A percentile compares a stretch with the other conserved stretches of the same genome.
These are phyloP conservation scores for Cladopsammia gracilis DNA, from an alignment of 64 coral and sea anemone species.

Conservation along the genomic window DNA sequence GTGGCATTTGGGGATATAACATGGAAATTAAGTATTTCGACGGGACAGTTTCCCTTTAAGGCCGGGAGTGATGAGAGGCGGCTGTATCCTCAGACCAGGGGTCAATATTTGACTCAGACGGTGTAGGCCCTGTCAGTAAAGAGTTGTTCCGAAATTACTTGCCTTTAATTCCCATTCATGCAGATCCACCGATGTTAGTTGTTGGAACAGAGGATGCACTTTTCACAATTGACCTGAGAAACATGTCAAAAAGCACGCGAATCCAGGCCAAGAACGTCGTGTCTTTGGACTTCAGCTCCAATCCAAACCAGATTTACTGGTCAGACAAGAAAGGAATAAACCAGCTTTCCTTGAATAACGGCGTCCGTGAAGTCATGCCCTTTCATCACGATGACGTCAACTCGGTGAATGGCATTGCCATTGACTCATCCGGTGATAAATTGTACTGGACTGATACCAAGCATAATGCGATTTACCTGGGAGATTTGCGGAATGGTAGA, in stretches of 20 bases:
- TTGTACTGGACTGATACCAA: conserved; percentile 3
- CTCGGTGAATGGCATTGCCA: background rate
- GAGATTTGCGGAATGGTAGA: background rate
- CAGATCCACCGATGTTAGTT: background rate
- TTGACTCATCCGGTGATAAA: background rate
- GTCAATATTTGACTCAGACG: too few species aligned
- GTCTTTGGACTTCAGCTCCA: background rate
- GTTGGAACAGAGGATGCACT: background rate
- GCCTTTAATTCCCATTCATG: too few species aligned
- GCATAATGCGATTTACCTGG: background rate
- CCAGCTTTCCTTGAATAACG: background rate
- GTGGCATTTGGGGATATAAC: too few species aligned
- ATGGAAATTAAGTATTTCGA: too few species aligned
- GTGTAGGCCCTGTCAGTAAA: too few species aligned
- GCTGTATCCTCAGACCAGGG: too few species aligned
- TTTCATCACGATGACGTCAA: background rate
- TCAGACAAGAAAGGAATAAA: background rate
- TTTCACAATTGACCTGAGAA: background rate
- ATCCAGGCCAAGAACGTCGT: background rate
- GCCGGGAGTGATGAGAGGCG: too few species aligned
- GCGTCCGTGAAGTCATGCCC: background rate
- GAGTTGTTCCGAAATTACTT: too few species aligned
- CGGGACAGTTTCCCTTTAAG: too few species aligned
- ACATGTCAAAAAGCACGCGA: background rate
- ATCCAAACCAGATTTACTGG: background rate